Base-by-base conservation (phyloP, 1,140 invertebrate genomes). In the Brachystomella parvula region DNA sequence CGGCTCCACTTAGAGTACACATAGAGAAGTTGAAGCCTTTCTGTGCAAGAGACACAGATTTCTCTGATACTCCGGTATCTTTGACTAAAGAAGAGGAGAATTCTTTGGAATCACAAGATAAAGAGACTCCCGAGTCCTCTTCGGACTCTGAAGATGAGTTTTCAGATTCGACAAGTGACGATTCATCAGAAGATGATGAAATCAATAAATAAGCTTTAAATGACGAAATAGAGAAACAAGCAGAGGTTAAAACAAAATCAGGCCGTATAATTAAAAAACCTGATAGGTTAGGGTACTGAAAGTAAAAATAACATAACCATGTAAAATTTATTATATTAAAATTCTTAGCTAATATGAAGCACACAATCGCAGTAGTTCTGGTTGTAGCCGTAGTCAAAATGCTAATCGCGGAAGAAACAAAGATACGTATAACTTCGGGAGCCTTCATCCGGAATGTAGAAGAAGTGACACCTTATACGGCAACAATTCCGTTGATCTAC, bases 401-500 rank as follows among this genome's bases (percentile, higher is more conserved):
- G 49, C 49, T 24, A 26, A 9, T 12, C 21, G 15, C 21, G 26
- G 12, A 59, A 30, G 6, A 6, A 21, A 21, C 15, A 3, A 21
- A 32, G 15, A 29, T 59, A 9, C 26, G 57, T 29, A 24, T 59
- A 26, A 59, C 30, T 26, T 9, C 26, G 26, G 26, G 57, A 12
- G 15, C 12, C 3, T 59, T 29, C 30, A 31, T 31, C 9, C 24
- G 57, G 15, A 29, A 59, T 12, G 21, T 59, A 29, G 15, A 28
- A 12, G 57, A 32, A 12, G 57, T 24, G 29, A 24, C 6, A 28
- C 21, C 30, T 12, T 59, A 59, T 29, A 59, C 57, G 3, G 3
- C 57, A 59, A 59, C 57, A 12, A 29, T 32, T 9, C 57, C 57
- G 3, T 12, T 59, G 57, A 31, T 59, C 24, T 59, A 30, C 21